Evolutionary conservation across 2,888 invertebrate genomes (phyloP), one percentile per base, ranked within the genome.

Genomic region (Xestobium rufovillosum): DNA sequence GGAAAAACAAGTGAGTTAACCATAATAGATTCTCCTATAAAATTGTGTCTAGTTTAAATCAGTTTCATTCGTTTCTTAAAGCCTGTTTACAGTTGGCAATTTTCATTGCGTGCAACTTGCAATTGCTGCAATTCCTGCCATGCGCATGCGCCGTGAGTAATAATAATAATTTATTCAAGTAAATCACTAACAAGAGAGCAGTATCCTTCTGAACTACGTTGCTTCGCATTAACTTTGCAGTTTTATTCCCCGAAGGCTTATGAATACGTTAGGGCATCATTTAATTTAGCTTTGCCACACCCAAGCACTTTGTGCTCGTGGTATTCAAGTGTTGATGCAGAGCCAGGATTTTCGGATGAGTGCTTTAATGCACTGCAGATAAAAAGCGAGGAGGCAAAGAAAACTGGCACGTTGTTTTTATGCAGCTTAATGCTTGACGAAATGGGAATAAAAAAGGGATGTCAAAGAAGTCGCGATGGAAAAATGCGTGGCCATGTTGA

Each of bases 381-480:
- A n/a, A 34, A 34, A 27, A 14, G 23, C 16, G 10, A 9, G 8
- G 26, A 34, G 16, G 12, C 25, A 4, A 17, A 17, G 3, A 26
- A 27, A n/a, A n/a, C 6, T 8, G 23, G 23, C 6, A 19, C 6
- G 23, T 6, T 6, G 8, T 26, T 34, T 14, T 23, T 34, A 16
- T 34, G 34, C 13, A 9, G n/a, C 6, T 25, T 33, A 8, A 25
- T 33, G 19, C 12, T 33, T 11, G 26, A 34, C 15, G 34, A 34
- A 34, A 34, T 34, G 26, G n/a, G 13, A 9, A 27, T 26, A 34
- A 34, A 34, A 34, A 34, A 34, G 23, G 23, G 23, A 14, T 26
- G 26, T 17, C n/a, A 25, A n/a, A 26, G 26, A 10, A 11, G 12
- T 34, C 11, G 26, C 10, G 26, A 14, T 9, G 12, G 13, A 11